A percentile compares a stretch with the other conserved stretches of the same genome.
phyloP scores from a whole-genome alignment of 1,140 invertebrate genomes.

The Drosophila pandora region DNA sequence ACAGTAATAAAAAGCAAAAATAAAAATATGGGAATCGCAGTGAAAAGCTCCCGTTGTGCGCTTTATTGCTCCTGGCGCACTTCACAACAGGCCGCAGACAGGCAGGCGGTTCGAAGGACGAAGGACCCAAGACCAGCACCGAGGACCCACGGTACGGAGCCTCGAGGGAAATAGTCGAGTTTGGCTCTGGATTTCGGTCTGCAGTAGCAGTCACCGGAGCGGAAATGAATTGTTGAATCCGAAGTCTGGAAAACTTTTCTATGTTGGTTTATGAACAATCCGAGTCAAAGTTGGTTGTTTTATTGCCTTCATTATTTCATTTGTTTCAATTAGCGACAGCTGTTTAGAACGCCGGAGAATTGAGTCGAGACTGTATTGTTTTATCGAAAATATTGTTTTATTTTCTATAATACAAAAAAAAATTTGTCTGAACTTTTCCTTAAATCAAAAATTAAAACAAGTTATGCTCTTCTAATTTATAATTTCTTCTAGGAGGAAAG shows the following conservation, averaged over 20 bases:
- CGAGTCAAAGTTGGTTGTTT: slow-evolving; percentile 45
- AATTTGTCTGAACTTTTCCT: too few relatives aligned
- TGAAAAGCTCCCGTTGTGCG: slow-evolving; percentile 27
- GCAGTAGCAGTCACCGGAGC: slow-evolving; percentile 29
- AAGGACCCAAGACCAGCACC: slow-evolving; percentile 2
- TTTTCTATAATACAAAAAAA: too few relatives aligned
- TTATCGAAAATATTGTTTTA: too few relatives aligned
- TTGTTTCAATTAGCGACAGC: slow-evolving; percentile 58
- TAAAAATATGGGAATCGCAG: slow-evolving; percentile 23
- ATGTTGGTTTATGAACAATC: slow-evolving; percentile 54
- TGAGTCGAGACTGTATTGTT: neutral
- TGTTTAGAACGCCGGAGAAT: slow-evolving; percentile 17
- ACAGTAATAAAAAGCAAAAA: slow-evolving; percentile 23
- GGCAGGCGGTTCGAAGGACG: slow-evolving; percentile 13
- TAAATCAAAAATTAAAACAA: too few relatives aligned
- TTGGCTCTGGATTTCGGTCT: slow-evolving; percentile 18
- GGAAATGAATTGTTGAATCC: slow-evolving; percentile 61
- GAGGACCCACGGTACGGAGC: slow-evolving; percentile 1
- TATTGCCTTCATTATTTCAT: slow-evolving; percentile 55
- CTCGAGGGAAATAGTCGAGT: slow-evolving; percentile 33
- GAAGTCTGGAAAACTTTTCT: slow-evolving; percentile 22
- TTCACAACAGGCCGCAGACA: slow-evolving; percentile 43
- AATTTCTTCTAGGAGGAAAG: too few relatives aligned
- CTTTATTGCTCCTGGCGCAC: slow-evolving; percentile 53
- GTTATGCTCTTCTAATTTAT: too few relatives aligned